Conservation (phyloP, 2,797 vertebrate species). For the Botia kubotai region DNA sequence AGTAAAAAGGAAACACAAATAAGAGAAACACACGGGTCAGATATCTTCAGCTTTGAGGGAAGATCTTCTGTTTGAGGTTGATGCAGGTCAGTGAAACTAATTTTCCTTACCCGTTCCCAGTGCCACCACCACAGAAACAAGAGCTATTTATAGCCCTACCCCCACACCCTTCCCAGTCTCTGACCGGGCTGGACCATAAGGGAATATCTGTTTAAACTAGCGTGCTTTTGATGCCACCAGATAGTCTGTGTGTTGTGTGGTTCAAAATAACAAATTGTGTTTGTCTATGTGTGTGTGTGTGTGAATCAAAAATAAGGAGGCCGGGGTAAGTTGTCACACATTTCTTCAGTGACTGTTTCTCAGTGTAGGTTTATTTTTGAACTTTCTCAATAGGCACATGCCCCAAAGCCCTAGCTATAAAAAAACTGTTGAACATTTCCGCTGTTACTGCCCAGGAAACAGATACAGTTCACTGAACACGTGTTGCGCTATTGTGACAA, state of each 20-base stretch:
- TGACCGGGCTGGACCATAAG: slow-evolving; percentile 27
- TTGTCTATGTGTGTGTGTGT: slow-evolving; percentile 2
- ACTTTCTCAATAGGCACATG: not conserved
- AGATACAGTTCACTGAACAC: not conserved
- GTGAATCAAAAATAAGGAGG: not conserved
- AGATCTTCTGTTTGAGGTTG: slow-evolving; percentile 27
- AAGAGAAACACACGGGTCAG: not conserved
- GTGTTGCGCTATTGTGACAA: not conserved
- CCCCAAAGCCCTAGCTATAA: not conserved
- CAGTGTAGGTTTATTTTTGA: not conserved
- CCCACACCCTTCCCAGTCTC: slow-evolving; percentile 17
- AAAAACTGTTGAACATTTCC: not conserved
- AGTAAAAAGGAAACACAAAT: not conserved
- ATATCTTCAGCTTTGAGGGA: slow-evolving; percentile 1
- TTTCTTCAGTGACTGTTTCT: slow-evolving; percentile 12
- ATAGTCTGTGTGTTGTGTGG: slow-evolving; percentile 28
- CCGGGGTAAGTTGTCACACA: slow-evolving; percentile 15
- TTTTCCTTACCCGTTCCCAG: slow-evolving; percentile 2
- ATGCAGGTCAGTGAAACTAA: slow-evolving; percentile 31
- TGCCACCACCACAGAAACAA: slow-evolving; percentile 41
- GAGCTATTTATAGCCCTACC: slow-evolving; percentile 31
- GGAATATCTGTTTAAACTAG: slow-evolving; percentile 41
- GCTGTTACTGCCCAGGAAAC: not conserved
- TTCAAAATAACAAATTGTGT: slow-evolving; percentile 1
- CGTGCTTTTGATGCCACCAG: slow-evolving; percentile 33